Conservation (phyloP, 2,113 vertebrate species). For the Bos javanicus region DNA sequence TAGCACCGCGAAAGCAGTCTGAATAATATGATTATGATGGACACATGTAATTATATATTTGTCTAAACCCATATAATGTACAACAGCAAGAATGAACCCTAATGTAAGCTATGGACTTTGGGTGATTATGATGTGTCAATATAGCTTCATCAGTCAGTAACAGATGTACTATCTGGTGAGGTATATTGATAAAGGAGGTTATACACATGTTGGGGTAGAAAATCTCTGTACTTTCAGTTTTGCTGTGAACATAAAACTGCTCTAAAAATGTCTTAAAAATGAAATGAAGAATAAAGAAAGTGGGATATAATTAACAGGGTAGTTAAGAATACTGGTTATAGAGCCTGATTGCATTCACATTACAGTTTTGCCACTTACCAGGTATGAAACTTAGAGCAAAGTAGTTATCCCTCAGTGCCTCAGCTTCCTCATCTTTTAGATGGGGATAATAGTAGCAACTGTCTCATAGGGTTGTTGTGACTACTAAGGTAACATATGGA, state of each 20-base stretch:
- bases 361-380: background rate
- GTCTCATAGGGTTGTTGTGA: background rate
- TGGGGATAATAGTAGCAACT: background rate
- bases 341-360: background rate
- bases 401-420: background rate
- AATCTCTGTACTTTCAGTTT: background rate
- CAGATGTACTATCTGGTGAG: background rate
- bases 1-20: background rate
- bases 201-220: background rate
- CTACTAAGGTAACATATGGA: background rate
- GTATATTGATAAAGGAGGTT: background rate
- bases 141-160: background rate
- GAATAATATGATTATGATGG: background rate
- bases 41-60: background rate
- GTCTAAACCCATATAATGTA: background rate
- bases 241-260: background rate
- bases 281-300: background rate
- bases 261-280: background rate
- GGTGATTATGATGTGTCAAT: background rate
- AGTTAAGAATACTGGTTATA: background rate
- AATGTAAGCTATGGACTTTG: background rate
- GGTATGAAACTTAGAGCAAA: background rate
- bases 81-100: background rate
- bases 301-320: background rate
- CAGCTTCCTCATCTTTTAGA: background rate